A percentile compares a stretch with the other conserved stretches of the same genome.
Evolutionary conservation across 2,888 invertebrate genomes (phyloP).

Genomic region (Copidosoma aretas): DNA sequence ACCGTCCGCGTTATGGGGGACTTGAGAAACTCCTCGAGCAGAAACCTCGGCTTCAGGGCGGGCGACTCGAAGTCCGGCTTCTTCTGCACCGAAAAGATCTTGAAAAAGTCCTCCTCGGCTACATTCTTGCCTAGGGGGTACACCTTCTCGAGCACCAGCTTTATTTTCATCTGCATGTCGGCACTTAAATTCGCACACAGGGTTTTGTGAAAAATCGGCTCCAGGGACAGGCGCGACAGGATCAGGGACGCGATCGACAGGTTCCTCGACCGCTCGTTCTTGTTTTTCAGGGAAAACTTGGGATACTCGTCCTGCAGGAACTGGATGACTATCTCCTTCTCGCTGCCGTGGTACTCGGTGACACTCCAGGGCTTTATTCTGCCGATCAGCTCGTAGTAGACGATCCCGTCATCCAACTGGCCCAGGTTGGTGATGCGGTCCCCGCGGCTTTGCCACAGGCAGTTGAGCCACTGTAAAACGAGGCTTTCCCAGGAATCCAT

Average conservation of each 20-base stretch:
- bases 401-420: constrained; percentile 48
- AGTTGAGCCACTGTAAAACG: constrained; percentile 36
- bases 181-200: constrained; percentile 66
- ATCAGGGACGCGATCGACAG: constrained; percentile 65
- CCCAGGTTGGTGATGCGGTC: constrained; percentile 35
- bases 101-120: constrained; percentile 61
- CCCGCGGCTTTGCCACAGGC: constrained; percentile 6
- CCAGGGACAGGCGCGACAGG: constrained; percentile 66
- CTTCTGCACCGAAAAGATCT: constrained; percentile 58
- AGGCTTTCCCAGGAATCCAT: constrained; percentile 34
- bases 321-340: constrained; percentile 15
- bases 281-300: constrained; percentile 59
- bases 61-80: constrained; percentile 40
- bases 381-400: constrained; percentile 51
- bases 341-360: neutral
- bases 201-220: constrained; percentile 65
- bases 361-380: constrained; percentile 46
- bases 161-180: constrained; percentile 66
- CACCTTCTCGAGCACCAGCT: constrained; percentile 66
- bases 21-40: constrained; percentile 53
- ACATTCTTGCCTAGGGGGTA: constrained; percentile 64
- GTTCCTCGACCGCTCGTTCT: constrained; percentile 57
- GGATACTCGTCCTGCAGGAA: constrained; percentile 62
- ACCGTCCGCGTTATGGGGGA: constrained; percentile 54
- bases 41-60: constrained; percentile 44